Conservation (phyloP, 35 echinoderm and acorn worm genomes). For the Strongylocentrotus purpuratus region DNA sequence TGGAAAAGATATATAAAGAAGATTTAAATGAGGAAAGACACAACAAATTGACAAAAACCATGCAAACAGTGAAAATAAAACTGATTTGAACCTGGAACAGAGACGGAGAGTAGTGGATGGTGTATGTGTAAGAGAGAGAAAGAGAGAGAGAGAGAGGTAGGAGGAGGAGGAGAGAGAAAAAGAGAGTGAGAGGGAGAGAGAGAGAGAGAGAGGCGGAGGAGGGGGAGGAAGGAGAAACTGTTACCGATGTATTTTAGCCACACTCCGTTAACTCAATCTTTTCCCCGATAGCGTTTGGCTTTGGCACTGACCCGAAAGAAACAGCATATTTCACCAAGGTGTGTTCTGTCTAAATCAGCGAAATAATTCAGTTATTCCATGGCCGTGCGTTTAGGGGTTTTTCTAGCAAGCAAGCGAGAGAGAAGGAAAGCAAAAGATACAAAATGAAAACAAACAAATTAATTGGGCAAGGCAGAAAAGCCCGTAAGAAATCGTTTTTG, state of each 20-base stretch:
- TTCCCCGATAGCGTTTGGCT: slow-evolving; percentile 17
- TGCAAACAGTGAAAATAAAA: neutral
- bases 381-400: neutral
- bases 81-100: neutral
- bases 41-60: neutral
- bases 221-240: neutral
- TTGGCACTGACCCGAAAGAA: slow-evolving; percentile 15
- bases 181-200: neutral
- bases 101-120: neutral
- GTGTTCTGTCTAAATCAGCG: neutral
- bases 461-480: slow-evolving; percentile 1
- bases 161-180: neutral
- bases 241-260: slow-evolving; percentile 18
- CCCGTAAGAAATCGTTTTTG: slow-evolving; percentile 14
- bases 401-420: slow-evolving; percentile 21
- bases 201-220: neutral
- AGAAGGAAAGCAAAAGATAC: slow-evolving; percentile 26
- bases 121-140: neutral
- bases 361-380: slow-evolving; percentile 43
- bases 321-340: slow-evolving; percentile 20
- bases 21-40: neutral
- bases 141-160: neutral
- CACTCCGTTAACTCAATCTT: slow-evolving; percentile 31
- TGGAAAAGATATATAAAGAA: neutral
- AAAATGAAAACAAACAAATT: slow-evolving; percentile 41